Evolutionary conservation across 2,888 invertebrate genomes (phyloP), one percentile per base, ranked within the genome.

Genomic region (Xiphydria camelus): DNA sequence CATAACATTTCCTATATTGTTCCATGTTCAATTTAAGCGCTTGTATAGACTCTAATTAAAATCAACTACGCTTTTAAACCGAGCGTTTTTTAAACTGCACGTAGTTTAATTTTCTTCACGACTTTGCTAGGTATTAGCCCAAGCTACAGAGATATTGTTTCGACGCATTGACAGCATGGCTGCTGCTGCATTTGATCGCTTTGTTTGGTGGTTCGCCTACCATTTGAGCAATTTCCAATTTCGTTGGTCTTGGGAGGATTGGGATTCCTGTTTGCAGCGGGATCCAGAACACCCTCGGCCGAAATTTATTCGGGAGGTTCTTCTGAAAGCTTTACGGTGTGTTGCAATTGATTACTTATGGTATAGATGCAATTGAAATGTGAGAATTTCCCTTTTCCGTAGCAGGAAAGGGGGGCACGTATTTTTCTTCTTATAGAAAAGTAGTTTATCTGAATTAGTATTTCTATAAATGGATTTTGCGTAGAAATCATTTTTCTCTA

Each of bases 211-310:
- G 99, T 99, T 99, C 77, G 86, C 93, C 1, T 98, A 98, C 75
- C 98, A 99, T 77, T 81, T 99, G 76, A 97, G 97, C 75, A 99
- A 99, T 79, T 99, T 99, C 76, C 97, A 99, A 76, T 99, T 95
- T 75, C 87, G 95, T 41, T 99, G 98, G 98, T 94, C 94, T 2
- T 99, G 99, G 99, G 93, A 94, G 57, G 94, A 94, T 68, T 94
- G 94, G 94, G 89, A 90, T 67, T 86, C 87, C 9, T 91, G 91
- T 64, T 79, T 92, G n/a, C 83, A 87, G 53, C 78, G 93, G 17
- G 93, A 94, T 69, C 74, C 82, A 1, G 92, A 95, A 65, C 91
- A 94, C 76, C 97, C 97, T 0, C 89, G 94, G 61, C 93, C 95
- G 1, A 89, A 94, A 69, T 99, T 99, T 75, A 89, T 97, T 42